These are phyloP conservation scores for Microctonus brassicae DNA, from an alignment of 2,888 invertebrate species.

Conservation along the genomic window DNA sequence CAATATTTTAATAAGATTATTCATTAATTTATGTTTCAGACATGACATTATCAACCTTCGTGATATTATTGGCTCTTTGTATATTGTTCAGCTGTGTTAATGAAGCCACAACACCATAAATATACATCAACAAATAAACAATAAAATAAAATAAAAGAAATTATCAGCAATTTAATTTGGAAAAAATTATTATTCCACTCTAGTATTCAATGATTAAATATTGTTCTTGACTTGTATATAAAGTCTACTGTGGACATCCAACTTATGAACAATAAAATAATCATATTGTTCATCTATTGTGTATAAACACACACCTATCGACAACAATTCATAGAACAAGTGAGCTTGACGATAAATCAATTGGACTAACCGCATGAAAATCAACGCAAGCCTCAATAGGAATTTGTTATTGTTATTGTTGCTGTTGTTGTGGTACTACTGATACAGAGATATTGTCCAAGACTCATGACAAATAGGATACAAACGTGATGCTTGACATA, in stretches of 20 bases:
- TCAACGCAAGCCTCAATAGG: background rate
- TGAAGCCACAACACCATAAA: background rate
- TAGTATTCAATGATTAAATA: background rate
- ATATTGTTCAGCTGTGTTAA: background rate
- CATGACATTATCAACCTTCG: background rate
- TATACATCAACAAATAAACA: background rate
- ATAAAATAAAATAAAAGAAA: background rate
- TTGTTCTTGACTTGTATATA: background rate
- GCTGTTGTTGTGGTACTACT: background rate
- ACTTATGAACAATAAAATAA: background rate
- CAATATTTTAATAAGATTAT: too few species aligned
- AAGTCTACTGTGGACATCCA: background rate
- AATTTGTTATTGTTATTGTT: background rate
- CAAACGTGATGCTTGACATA: background rate
- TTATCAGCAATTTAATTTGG: background rate
- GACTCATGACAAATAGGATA: background rate
- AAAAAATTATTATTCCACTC: background rate
- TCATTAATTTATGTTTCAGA: background rate
- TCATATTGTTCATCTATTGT: background rate
- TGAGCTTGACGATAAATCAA: too few species aligned
- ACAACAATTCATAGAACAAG: too few species aligned
- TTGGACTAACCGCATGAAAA: conserved; percentile 1
- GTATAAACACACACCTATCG: background rate
- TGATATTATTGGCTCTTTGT: background rate
- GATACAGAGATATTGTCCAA: too few species aligned